Base-by-base conservation (phyloP, 2,888 invertebrate genomes). In the Pardosa pseudoannulata region DNA sequence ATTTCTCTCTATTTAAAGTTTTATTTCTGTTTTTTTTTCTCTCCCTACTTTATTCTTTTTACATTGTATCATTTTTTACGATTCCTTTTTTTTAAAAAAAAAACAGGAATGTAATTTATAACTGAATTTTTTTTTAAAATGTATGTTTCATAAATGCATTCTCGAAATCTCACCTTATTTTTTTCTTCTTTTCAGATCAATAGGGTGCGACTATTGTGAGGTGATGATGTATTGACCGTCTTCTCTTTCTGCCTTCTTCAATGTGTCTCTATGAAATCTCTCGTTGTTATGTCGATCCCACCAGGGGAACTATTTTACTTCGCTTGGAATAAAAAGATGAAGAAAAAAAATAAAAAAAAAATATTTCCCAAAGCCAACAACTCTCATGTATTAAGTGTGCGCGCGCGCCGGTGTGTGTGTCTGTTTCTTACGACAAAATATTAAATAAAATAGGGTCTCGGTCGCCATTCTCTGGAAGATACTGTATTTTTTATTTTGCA, bases 201-300 rank as follows among this genome's bases (percentile, higher is more conserved):
- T 65, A 87, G 86, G 86, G 80, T 87, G 50, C 86, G 86, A 62
- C 80, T 87, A 50, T 65, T 80, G 79, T 80, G 86, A 87, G 65
- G 28, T 31, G 32, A 32, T 36, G 28, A 39, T 64, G 68, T 70
- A 62, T 76, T 56, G 71, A 56, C 83, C 78, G 83, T 78, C 83
- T 72, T 83, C 83, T 83, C 73, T 72, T 83, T 83, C 67, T 83
- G 83, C 83, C 83, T 83, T 83, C 67, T 82, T 83, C 83, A 83
- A 36, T 68, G 50, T 78, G 72, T 72, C 56, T 83, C 78, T 83
- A 65, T 82, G 56, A 56, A 82, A 68, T 75, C 75, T 75, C 72
- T 73, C 67, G 65, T 83, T 65, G 72, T 78, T 78, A 56, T 62
- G 56, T 46, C 73, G 65, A 71, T 82, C 76, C 82, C 82, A 82